Percentiles rank a stretch among this genome's conserved stretches.
Evolutionary conservation across 2,797 vertebrate genomes (phyloP).

Genomic region (Ceyx erithaca): DNA sequence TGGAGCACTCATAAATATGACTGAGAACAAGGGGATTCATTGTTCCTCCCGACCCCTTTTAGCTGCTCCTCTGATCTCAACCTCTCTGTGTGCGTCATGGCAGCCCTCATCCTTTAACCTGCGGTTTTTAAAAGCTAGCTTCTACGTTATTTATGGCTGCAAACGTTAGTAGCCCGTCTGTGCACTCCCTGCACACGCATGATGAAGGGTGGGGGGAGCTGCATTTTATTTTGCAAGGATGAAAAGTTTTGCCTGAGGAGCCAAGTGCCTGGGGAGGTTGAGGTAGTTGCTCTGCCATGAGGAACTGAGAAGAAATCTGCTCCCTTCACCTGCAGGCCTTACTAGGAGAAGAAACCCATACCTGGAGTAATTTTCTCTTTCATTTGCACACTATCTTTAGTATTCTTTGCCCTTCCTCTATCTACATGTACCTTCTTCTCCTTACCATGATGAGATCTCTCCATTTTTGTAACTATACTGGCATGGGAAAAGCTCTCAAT

Average conservation of each 20-base stretch:
- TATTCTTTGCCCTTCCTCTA: neutral
- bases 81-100: slow-evolving; percentile 75
- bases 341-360: neutral
- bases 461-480: neutral
- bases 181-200: slow-evolving; percentile 32
- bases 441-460: neutral
- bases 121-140: slow-evolving; percentile 78
- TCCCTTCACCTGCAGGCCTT: slow-evolving; percentile 37
- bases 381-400: neutral
- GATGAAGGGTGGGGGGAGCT: neutral
- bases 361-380: neutral
- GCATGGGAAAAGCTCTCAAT: neutral
- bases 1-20: slow-evolving; percentile 80
- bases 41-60: slow-evolving; percentile 73
- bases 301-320: slow-evolving; percentile 6
- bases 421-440: neutral
- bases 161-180: slow-evolving; percentile 66
- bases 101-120: slow-evolving; percentile 79
- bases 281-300: neutral
- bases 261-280: neutral
- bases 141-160: slow-evolving; percentile 81
- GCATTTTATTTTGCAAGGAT: slow-evolving; percentile 49
- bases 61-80: slow-evolving; percentile 78
- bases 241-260: slow-evolving; percentile 45
- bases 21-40: slow-evolving; percentile 80